Evolutionary conservation across 2,888 invertebrate genomes (phyloP), one percentile per base, ranked within the genome.

Genomic region (Plagiodera versicolora): DNA sequence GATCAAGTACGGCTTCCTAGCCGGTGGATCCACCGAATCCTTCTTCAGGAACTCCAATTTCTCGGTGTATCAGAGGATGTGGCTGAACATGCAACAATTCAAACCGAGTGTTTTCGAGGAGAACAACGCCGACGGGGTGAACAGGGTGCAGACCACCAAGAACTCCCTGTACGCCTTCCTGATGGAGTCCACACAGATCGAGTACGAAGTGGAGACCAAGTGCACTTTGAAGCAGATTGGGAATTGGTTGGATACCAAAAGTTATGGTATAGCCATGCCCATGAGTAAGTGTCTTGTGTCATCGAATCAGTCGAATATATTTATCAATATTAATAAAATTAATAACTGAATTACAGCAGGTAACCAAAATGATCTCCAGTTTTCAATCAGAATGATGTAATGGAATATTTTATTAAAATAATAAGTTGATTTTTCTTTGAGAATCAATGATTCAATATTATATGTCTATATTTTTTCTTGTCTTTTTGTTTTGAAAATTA

Each of bases 141-240:
- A 92, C 9, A 84, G 93, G 65, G 97, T 97, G 0, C 74, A 86
- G 55, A 89, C 88, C 76, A 88, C 87, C 14, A 91, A 91, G 78
- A 86, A 90, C 60, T 85, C 89, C 60, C 83, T 84, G 49, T 99
- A 95, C 78, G 98, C 98, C 1, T 98, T 92, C 79, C 84, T 99
- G 52, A 97, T 98, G 94, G 98, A 99, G 82, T 96, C 95, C 1
- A 91, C 95, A 0, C 91, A 92, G 2, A 90, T 98, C 66, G 98
- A 99, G 79, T 99, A 96, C 79, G 90, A 89, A 71, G 84, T 92
- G 56, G 91, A 94, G 79, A 85, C 92, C 58, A 86, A 93, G 71
- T 97, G 96, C 75, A 89, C 92, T 48, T 83, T 96, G 65, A 90
- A 86, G 75, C 90, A 91, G 83, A 87, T 93, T 6, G 94, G 95